Percentiles rank a stretch among this genome's conserved stretches.
These are phyloP conservation scores for Acanthiza pusilla DNA, from an alignment of 2,797 vertebrate genomes.

Conservation along the genomic window DNA sequence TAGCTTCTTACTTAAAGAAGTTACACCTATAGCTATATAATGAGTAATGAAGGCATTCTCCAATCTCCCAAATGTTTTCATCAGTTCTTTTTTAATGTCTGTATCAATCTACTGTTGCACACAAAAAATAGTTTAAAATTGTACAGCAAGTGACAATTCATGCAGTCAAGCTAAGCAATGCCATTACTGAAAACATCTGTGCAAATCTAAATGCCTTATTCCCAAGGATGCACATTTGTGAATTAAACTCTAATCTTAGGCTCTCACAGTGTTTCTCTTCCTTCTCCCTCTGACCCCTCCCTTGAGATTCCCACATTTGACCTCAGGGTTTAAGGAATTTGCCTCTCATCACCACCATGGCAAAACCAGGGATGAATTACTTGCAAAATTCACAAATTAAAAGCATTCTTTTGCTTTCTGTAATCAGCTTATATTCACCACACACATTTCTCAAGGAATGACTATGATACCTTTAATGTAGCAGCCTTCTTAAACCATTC, in stretches of 20 bases:
- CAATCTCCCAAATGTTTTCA: neutral
- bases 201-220: neutral
- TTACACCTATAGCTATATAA: neutral
- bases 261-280: neutral
- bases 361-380: neutral
- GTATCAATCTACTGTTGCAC: neutral
- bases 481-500: neutral
- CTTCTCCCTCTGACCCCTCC: neutral
- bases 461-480: neutral
- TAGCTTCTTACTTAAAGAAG: neutral
- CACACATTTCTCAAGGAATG: neutral
- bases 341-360: neutral
- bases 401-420: neutral
- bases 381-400: neutral
- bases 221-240: neutral
- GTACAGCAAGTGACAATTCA: neutral
- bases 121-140: neutral
- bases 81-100: neutral
- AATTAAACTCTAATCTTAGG: neutral
- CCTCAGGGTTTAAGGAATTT: neutral
- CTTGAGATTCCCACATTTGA: neutral
- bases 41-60: neutral
- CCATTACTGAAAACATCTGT: neutral
- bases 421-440: neutral
- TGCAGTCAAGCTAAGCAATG: neutral